phyloP scores from a whole-genome alignment of 2,113 vertebrate genomes.

The Chrysochloris asiatica region DNA sequence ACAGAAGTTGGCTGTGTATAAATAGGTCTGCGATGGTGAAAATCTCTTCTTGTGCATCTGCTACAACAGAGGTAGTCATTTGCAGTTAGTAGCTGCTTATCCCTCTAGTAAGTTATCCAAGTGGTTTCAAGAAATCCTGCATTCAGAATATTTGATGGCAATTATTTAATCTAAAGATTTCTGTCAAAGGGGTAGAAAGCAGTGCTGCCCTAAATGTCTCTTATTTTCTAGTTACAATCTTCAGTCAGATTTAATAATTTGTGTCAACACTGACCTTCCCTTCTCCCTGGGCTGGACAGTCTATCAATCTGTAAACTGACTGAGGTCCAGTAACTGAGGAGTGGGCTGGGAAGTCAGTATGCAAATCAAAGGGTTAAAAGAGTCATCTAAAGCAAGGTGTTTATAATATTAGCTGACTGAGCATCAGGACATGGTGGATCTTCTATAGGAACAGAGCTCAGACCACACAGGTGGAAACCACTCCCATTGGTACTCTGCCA shows the following conservation, averaged over 20 bases:
- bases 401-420: neutral
- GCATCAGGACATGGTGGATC: neutral
- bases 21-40: slow-evolving; percentile 71
- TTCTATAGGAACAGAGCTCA: neutral
- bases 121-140: slow-evolving; percentile 54
- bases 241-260: slow-evolving; percentile 14
- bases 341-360: neutral
- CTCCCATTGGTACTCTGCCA: neutral
- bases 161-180: slow-evolving; percentile 40
- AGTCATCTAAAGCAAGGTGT: neutral
- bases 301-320: slow-evolving; percentile 33
- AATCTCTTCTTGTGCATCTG: slow-evolving; percentile 76
- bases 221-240: slow-evolving; percentile 1
- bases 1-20: slow-evolving; percentile 78
- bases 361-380: neutral
- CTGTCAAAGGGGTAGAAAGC: neutral
- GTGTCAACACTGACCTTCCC: neutral
- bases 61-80: slow-evolving; percentile 79
- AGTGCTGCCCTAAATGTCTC: neutral
- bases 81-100: slow-evolving; percentile 63
- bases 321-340: neutral
- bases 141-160: slow-evolving; percentile 28
- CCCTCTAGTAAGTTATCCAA: slow-evolving; percentile 38
- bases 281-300: neutral
- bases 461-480: neutral